A percentile compares a stretch with the other conserved stretches of the same genome.
phyloP scores from a whole-genome alignment of 2,113 vertebrate species.

The Sinocyclocheilus anophthalmus region DNA sequence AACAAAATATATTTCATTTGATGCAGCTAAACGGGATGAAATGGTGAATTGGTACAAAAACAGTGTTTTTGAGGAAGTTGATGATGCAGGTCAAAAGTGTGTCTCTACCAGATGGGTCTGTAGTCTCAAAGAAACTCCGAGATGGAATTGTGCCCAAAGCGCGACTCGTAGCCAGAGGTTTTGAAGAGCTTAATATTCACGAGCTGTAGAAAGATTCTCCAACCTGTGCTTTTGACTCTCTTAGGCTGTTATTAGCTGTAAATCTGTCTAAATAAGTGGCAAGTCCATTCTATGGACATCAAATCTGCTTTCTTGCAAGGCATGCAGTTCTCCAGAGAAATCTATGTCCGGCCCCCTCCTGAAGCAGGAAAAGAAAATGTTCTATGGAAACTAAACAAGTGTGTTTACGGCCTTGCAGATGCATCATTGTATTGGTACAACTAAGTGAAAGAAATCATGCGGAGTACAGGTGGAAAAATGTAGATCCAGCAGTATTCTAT shows the following conservation, averaged over 20 bases:
- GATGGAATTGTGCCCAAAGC: not conserved
- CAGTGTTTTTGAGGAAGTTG: conserved; percentile 17
- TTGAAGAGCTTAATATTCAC: conserved; percentile 27
- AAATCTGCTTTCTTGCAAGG: not conserved
- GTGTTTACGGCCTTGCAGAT: not conserved
- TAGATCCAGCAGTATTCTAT: conserved; percentile 18
- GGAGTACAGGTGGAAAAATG: conserved; percentile 6
- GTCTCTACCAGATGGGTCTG: conserved; percentile 3
- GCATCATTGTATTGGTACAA: conserved; percentile 47
- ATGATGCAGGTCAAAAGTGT: conserved; percentile 14
- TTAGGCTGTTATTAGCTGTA: not conserved
- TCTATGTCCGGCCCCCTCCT: not conserved
- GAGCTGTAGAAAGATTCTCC: conserved; percentile 19
- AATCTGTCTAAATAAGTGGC: not conserved
- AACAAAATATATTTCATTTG: too few species aligned
- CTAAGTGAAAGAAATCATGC: conserved; percentile 41
- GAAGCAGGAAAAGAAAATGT: not conserved
- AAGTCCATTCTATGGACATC: conserved; percentile 14
- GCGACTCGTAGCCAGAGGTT: not conserved
- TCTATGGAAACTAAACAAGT: not conserved
- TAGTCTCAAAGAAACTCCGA: not conserved
- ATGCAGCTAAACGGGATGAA: too few species aligned
- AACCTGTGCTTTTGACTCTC: not conserved
- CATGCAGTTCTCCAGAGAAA: not conserved
- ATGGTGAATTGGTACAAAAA: not conserved